Evolutionary conservation across 2,888 invertebrate species (phyloP), one percentile per base, ranked within the genome.

Genomic region (Fragum whitleyi): DNA sequence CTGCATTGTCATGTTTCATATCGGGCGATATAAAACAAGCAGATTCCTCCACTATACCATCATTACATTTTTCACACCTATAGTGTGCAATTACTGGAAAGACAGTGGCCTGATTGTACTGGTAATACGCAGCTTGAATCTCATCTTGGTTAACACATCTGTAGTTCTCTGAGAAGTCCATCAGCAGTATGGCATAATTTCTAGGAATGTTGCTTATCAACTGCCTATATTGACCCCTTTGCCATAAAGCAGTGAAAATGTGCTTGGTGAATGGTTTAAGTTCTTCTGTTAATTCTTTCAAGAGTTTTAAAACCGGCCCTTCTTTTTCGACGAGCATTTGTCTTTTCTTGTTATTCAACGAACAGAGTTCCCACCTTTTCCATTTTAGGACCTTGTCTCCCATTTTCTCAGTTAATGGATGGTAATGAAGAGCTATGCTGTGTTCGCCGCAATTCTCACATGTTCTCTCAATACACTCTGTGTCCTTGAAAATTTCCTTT

Each of bases 101-200:
- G 5, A 75, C 23, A 6, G 59, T 75, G 1, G 59, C 75, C 28
- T 75, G 75, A n/a, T 68, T 32, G 59, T 75, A 69, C 14, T 67
- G 36, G 51, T 68, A 75, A 23, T 75, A 69, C 0, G 69, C 69
- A 47, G 59, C 28, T 36, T 67, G 67, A 39, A 68, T 39, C 51
- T 69, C 59, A 23, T 75, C 75, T 28, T 68, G 75, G n/a, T 59
- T 26, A 2, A 28, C n/a, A 21, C 75, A 75, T 59, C 69, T 36
- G 61, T 75, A 75, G 53, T 75, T 75, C 57, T 75, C 69, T 2
- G 69, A 28, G 26, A 75, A 68, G 69, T 75, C 75, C 23, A 29
- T 29, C 5, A 75, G 21, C 19, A 57, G 16, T 47, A 75, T 57
- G 21, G 47, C n/a, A 2, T n/a, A n/a, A 5, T 61, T 28, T 69